A percentile compares a stretch with the other conserved stretches of the same genome.
These are phyloP conservation scores for Mesoligia furuncula DNA, from an alignment of 2,888 invertebrate genomes.

Conservation along the genomic window DNA sequence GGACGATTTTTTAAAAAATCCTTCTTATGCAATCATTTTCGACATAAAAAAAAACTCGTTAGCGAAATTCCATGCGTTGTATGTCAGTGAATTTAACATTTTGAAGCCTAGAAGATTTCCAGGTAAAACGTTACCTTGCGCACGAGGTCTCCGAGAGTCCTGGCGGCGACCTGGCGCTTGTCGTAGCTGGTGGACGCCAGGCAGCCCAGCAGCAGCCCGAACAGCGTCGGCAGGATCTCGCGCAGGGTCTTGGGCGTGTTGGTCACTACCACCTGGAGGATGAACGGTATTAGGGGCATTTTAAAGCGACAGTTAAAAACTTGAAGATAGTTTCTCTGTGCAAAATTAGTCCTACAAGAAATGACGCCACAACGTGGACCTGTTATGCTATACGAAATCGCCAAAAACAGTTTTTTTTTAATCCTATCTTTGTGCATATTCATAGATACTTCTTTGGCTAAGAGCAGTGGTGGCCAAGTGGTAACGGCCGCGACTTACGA, in stretches of 20 bases:
- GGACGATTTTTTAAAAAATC: neutral
- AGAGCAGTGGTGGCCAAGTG: no score
- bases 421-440: neutral
- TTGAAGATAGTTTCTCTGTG: neutral
- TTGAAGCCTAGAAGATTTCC: neutral
- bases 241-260: slow-evolving; percentile 99
- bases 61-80: neutral
- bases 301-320: neutral
- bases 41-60: neutral
- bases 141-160: slow-evolving; percentile 99
- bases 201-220: slow-evolving; percentile 97
- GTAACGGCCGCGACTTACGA: no score
- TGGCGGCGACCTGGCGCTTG: slow-evolving; percentile 98
- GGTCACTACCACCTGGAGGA: slow-evolving; percentile 95
- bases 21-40: neutral
- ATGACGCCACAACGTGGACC: no score
- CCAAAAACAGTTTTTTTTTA: neutral
- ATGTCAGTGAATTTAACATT: neutral
- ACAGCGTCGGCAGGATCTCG: slow-evolving; percentile 98
- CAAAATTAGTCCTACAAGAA: neutral
- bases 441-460: neutral
- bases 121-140: slow-evolving; percentile 91
- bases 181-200: slow-evolving; percentile 99
- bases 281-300: neutral
- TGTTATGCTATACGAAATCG: neutral